These are phyloP conservation scores for Opisthograptis luteolata DNA, from an alignment of 2,888 invertebrate genomes.

Conservation along the genomic window DNA sequence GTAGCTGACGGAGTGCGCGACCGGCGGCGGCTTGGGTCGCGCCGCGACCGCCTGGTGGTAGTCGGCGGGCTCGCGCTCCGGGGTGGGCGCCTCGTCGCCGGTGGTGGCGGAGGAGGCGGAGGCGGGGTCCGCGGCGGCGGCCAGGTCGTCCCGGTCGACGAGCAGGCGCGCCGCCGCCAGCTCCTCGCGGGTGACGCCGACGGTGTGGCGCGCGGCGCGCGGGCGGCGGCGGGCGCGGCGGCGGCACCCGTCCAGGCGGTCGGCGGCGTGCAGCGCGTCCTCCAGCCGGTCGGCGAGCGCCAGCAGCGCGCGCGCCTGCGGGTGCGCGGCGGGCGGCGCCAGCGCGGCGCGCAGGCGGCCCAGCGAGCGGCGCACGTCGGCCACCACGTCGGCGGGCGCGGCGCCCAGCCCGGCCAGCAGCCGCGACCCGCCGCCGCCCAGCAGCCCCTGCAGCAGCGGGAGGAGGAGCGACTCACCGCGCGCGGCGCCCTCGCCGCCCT, in stretches of 20 bases:
- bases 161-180: slow-evolving; percentile 90
- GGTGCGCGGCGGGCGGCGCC: slow-evolving; percentile 79
- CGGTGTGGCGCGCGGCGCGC: slow-evolving; percentile 90
- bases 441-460: slow-evolving; percentile 87
- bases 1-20: slow-evolving; percentile 60
- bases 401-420: slow-evolving; percentile 73
- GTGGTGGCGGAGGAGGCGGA: slow-evolving; percentile 68
- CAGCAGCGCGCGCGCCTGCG: slow-evolving; percentile 85
- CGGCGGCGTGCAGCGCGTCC: slow-evolving; percentile 78
- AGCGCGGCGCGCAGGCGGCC: slow-evolving; percentile 90
- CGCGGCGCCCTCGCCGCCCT: slow-evolving; percentile 52
- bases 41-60: slow-evolving; percentile 60
- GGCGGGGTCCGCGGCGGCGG: slow-evolving; percentile 53
- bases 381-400: slow-evolving; percentile 86
- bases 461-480: slow-evolving; percentile 91
- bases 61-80: slow-evolving; percentile 60
- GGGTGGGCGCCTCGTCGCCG: slow-evolving; percentile 58
- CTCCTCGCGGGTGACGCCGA: slow-evolving; percentile 93
- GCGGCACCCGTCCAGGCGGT: slow-evolving; percentile 68
- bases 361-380: slow-evolving; percentile 91
- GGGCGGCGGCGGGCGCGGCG: slow-evolving; percentile 82
- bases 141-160: slow-evolving; percentile 82
- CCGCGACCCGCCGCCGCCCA: slow-evolving; percentile 79
- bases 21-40: slow-evolving; percentile 54
- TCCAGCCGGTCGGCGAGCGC: slow-evolving; percentile 88